Evolutionary conservation across 2,797 vertebrate genomes (phyloP).

Genomic region (Alectoris magna): DNA sequence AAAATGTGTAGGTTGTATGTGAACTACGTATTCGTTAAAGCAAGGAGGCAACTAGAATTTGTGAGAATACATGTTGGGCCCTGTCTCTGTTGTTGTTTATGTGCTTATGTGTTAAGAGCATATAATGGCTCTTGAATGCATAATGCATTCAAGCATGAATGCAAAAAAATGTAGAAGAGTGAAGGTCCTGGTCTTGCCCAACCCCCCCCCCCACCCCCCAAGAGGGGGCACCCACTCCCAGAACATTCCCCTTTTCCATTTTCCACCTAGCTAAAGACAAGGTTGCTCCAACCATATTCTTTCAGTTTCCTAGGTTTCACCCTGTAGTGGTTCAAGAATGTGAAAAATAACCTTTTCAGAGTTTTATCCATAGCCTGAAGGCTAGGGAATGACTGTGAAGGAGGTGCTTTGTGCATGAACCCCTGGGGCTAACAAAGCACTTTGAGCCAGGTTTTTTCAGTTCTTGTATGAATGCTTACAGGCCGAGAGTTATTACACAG

Average conservation of each 20-base stretch:
- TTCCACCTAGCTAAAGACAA: not conserved
- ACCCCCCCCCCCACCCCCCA: not conserved
- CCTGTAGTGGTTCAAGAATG: not conserved
- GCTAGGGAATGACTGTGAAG: not conserved
- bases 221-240: not conserved
- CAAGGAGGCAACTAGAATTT: conserved; percentile 9
- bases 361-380: not conserved
- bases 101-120: not conserved
- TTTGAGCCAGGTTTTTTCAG: conserved; percentile 8
- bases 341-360: conserved; percentile 12
- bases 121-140: not conserved
- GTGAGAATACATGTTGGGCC: not conserved
- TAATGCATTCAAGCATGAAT: not conserved
- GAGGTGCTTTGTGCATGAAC: not conserved
- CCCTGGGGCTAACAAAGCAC: not conserved
- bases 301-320: not conserved
- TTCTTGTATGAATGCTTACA: not conserved
- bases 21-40: conserved; percentile 24
- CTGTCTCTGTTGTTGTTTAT: not conserved
- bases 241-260: not conserved
- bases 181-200: not conserved
- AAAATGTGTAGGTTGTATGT: not conserved
- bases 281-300: not conserved
- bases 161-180: not conserved
- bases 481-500: not conserved